Conservation (phyloP, 2,113 vertebrate genomes). For the Buteo buteo region DNA sequence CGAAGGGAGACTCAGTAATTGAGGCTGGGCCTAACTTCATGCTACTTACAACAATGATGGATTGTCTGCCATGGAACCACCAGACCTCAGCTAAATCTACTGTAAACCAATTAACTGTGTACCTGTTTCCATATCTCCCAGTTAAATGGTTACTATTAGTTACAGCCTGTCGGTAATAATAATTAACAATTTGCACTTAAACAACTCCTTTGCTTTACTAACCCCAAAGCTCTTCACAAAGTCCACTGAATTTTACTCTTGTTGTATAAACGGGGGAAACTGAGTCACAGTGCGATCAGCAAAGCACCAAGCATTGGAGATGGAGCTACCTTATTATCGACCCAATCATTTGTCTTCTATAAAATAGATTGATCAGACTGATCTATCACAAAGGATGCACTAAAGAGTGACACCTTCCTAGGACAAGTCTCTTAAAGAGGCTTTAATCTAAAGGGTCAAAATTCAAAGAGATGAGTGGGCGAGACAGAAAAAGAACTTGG, state of each 20-base stretch:
- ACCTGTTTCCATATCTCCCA: conserved; percentile 20
- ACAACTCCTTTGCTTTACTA: not conserved
- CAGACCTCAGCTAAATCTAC: conserved; percentile 52
- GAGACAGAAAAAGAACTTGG: not conserved
- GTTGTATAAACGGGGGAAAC: not conserved
- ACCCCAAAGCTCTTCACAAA: not conserved
- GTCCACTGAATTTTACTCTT: not conserved
- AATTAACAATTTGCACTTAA: not conserved
- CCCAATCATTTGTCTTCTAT: not conserved
- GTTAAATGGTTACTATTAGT: conserved; percentile 44
- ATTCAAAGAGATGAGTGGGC: not conserved
- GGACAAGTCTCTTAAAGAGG: not conserved
- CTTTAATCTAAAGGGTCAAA: not conserved
- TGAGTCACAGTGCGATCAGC: not conserved
- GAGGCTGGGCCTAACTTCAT: conserved; percentile 5
- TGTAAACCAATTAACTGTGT: conserved; percentile 50
- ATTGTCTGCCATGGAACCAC: conserved; percentile 32
- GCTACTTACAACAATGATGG: conserved; percentile 49
- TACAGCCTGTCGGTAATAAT: not conserved
- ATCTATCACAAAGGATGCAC: not conserved
- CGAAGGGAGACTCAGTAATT: not conserved
- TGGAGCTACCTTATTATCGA: not conserved
- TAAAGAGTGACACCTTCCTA: not conserved
- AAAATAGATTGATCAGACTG: not conserved
- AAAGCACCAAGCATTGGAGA: not conserved